These are phyloP conservation scores for Pachypanchax playfairii DNA, from an alignment of 2,113 vertebrate genomes.

Conservation along the genomic window DNA sequence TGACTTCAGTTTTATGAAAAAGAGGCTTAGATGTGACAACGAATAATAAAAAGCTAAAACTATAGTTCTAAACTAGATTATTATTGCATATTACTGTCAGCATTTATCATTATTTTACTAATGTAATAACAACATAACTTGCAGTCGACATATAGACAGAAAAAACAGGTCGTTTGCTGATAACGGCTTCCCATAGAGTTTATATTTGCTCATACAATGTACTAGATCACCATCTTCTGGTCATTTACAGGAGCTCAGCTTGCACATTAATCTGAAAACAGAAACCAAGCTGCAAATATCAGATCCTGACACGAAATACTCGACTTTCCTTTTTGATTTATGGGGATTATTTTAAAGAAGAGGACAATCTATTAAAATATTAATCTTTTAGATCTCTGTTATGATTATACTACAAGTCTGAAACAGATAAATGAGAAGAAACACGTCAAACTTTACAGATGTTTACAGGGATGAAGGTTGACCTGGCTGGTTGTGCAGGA, in stretches of 20 bases:
- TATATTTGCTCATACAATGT: slow-evolving; percentile 22
- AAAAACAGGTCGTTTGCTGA: background rate
- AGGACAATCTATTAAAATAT: no score
- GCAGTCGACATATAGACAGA: background rate
- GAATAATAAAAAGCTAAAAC: no score
- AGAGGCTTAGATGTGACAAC: background rate
- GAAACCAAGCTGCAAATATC: background rate
- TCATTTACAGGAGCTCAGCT: background rate
- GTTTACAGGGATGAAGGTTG: background rate
- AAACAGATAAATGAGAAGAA: background rate
- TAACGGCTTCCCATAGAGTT: background rate
- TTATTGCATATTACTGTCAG: slow-evolving; percentile 8
- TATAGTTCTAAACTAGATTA: background rate
- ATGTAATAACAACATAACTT: background rate
- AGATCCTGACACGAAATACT: background rate
- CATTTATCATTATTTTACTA: slow-evolving; percentile 1
- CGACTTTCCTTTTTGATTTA: background rate
- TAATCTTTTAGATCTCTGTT: no score
- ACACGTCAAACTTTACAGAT: background rate
- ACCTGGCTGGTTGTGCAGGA: slow-evolving; percentile 2
- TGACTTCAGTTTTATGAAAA: background rate
- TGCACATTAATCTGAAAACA: background rate
- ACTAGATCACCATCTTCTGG: slow-evolving; percentile 66
- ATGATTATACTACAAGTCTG: background rate
- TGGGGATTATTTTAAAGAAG: background rate